Conservation (phyloP, 2,888 invertebrate genomes). For the Erebia ligea region DNA sequence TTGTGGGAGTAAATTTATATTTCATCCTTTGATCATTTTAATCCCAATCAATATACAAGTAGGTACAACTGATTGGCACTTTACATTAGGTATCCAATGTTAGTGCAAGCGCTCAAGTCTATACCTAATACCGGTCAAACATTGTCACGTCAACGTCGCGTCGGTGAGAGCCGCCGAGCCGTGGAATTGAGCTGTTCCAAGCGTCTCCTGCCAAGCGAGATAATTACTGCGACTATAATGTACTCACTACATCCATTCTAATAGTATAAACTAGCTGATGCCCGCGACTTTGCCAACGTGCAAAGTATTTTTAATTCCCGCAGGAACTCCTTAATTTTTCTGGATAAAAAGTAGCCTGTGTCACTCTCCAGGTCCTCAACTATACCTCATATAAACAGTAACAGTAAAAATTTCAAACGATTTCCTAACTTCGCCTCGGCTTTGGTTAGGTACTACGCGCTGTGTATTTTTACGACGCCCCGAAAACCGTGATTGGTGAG, state of each 20-base stretch:
- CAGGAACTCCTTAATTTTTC: no score
- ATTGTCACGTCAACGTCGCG: neutral
- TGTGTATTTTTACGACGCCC: conserved; percentile 12
- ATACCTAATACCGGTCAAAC: neutral
- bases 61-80: neutral
- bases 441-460: conserved; percentile 1
- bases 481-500: neutral
- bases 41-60: neutral
- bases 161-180: neutral
- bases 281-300: no score
- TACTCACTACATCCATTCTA: neutral
- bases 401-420: conserved; percentile 12
- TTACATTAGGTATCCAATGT: neutral
- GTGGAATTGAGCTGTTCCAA: conserved; percentile 3
- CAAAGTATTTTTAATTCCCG: no score
- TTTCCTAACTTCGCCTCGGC: neutral
- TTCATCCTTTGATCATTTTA: no score
- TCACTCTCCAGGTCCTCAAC: no score
- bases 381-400: neutral
- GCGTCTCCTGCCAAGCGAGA: neutral
- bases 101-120: neutral
- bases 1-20: no score
- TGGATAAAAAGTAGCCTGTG: no score
- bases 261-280: neutral
- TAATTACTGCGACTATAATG: neutral